phyloP scores from a whole-genome alignment of 2,113 vertebrate genomes.

The Myiagra hebetior region DNA sequence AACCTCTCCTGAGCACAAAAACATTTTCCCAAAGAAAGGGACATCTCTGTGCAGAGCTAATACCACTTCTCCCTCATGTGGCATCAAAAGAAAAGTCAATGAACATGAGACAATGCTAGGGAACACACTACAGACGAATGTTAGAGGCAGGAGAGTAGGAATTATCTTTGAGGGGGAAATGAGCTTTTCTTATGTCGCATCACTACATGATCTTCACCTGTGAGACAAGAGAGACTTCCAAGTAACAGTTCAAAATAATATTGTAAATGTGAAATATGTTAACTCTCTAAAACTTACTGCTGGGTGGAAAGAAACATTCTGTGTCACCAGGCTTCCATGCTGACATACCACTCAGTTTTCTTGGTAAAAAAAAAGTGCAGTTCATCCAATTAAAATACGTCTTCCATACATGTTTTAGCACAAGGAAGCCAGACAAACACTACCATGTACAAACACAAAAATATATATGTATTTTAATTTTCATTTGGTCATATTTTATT shows the following conservation, averaged over 20 bases:
- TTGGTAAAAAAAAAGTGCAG: background rate
- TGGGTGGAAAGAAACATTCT: background rate
- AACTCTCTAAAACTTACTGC: background rate
- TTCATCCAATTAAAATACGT: background rate
- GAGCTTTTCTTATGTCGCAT: background rate
- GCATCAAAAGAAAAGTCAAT: background rate
- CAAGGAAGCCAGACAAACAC: slow-evolving; percentile 15
- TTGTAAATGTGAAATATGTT: background rate
- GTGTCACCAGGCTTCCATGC: background rate
- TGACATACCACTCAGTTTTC: background rate
- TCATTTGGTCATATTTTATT: slow-evolving; percentile 67
- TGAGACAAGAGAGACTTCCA: background rate
- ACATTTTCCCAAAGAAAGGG: background rate
- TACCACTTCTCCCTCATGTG: background rate
- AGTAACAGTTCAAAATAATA: background rate
- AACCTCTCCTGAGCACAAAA: background rate
- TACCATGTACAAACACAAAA: slow-evolving; percentile 12
- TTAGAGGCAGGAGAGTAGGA: background rate
- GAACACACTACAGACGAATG: background rate
- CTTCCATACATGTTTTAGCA: background rate
- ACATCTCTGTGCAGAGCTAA: background rate
- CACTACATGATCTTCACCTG: background rate
- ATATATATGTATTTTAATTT: slow-evolving; percentile 61
- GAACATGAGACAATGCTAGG: fast-evolving
- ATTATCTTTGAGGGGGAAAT: background rate